Base-by-base conservation (phyloP, 2,888 invertebrate genomes). In the Glaucopsyche alexis region DNA sequence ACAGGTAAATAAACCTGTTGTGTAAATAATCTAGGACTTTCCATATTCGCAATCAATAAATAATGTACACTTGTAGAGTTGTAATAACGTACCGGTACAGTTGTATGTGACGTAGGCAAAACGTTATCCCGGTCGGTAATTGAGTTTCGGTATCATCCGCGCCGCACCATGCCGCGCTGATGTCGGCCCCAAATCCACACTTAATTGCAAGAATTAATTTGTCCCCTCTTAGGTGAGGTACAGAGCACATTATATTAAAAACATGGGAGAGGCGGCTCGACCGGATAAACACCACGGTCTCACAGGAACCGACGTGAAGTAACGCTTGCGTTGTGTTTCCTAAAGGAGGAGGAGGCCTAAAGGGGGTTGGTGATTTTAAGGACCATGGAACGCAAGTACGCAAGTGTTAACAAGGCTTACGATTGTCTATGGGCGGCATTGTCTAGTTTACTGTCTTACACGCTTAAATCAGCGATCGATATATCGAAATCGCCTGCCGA, bases 131-230 rank as follows among this genome's bases (percentile, higher is more conserved):
- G 76, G 74, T 76, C 75, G 78, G 78, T 89, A 89, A 90, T 90
- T 86, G 87, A 89, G 88, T 89, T 85, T 81, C 80, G 80, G 78
- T 79, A 81, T 80, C 80, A 79, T 76, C 78, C 80, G 74, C 78
- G 78, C 73, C 75, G 14, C 60, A 29, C 29, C 60, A 19, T 5
- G 50, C 55, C 60, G 60, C 7, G 19, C 60, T 13, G 60, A 13
- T 14, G 60, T 13, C 29, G 60, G 75, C 79, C 82, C 83, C 83
- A 81, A 87, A 80, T 85, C 86, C 85, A 84, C 81, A 79, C 87
- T 89, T 90, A 90, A 90, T 90, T 89, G 90, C 86, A 84, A 80
- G 85, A 85, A 90, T 90, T 89, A 89, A 87, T 87, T 86, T 84
- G 82, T 84, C 85, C 85, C 85, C 83, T 81, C 78, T 74, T 72